Percentiles rank a stretch among this genome's conserved stretches.
phyloP scores from a whole-genome alignment of 1,140 invertebrate genomes.

The Lordiphosa stackelbergi region DNA sequence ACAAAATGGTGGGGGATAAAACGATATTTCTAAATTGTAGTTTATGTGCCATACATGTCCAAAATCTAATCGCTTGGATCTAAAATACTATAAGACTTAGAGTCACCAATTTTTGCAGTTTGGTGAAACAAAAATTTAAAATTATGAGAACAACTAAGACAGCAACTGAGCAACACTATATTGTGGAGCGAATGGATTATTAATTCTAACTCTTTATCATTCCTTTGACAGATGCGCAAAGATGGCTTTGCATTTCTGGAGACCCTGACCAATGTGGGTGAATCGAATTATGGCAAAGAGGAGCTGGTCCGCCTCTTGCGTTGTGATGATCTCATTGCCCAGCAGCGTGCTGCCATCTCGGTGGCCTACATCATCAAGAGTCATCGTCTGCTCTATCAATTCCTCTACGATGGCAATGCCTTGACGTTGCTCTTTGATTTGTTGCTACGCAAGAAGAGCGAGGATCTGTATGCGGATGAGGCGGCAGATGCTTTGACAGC shows the following conservation, averaged over 20 bases:
- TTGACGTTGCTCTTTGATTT: constrained; percentile 61
- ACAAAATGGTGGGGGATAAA: too few relatives aligned
- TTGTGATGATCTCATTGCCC: constrained; percentile 55
- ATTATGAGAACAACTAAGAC: too few relatives aligned
- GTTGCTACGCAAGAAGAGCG: constrained; percentile 54
- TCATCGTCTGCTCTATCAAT: constrained; percentile 66
- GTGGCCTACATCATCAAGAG: constrained; percentile 70
- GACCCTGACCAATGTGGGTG: constrained; percentile 69
- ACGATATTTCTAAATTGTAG: too few relatives aligned
- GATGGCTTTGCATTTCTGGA: constrained; percentile 70
- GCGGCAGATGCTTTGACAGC: constrained; percentile 68
- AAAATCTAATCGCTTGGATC: too few relatives aligned
- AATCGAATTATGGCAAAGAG: constrained; percentile 74
- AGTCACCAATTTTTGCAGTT: too few relatives aligned
- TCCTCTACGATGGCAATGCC: constrained; percentile 69
- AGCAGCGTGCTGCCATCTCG: constrained; percentile 70
- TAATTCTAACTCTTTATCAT: not conserved
- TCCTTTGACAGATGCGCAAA: constrained; percentile 49
- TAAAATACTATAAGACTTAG: too few relatives aligned
- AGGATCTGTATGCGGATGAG: constrained; percentile 61
- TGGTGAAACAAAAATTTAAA: too few relatives aligned
- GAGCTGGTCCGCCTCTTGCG: constrained; percentile 66
- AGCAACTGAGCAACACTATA: too few relatives aligned
- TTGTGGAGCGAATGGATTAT: too few relatives aligned
- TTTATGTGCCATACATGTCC: too few relatives aligned